Evolutionary conservation across 1,140 invertebrate genomes (phyloP).

Genomic region (Aphaenogaster ashmeadi): DNA sequence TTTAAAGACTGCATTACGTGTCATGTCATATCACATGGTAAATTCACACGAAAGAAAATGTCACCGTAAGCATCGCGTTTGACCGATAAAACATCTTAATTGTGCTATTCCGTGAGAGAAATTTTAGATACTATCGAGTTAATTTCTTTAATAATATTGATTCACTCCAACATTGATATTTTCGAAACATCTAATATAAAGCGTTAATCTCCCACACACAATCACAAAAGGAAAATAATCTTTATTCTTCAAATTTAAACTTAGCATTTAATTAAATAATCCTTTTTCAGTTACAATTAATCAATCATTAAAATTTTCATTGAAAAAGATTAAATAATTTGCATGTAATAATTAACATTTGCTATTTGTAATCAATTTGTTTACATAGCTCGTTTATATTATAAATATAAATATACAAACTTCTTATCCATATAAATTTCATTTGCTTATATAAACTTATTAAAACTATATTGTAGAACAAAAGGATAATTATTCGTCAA

Average conservation of each 20-base stretch:
- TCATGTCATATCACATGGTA: conserved; percentile 34
- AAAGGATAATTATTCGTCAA: neutral
- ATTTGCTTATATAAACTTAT: neutral
- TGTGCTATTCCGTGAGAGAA: neutral
- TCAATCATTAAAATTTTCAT: neutral
- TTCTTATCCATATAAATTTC: neutral
- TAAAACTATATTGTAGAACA: neutral
- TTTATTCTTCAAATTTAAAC: neutral
- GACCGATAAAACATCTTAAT: conserved; percentile 11
- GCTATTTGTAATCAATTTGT: neutral
- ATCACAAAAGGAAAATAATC: neutral
- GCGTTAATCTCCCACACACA: too few relatives aligned
- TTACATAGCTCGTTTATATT: neutral
- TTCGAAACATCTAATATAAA: neutral
- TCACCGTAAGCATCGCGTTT: neutral
- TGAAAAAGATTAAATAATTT: neutral
- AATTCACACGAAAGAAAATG: conserved; percentile 57
- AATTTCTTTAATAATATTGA: neutral
- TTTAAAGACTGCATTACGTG: conserved; percentile 71
- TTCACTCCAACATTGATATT: neutral
- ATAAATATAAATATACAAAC: neutral
- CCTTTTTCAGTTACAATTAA: neutral
- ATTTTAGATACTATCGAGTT: neutral
- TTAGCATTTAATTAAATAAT: neutral
- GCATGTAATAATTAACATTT: neutral